Evolutionary conservation across 2,113 vertebrate species (phyloP).

Genomic region (Pluvianellus socialis): DNA sequence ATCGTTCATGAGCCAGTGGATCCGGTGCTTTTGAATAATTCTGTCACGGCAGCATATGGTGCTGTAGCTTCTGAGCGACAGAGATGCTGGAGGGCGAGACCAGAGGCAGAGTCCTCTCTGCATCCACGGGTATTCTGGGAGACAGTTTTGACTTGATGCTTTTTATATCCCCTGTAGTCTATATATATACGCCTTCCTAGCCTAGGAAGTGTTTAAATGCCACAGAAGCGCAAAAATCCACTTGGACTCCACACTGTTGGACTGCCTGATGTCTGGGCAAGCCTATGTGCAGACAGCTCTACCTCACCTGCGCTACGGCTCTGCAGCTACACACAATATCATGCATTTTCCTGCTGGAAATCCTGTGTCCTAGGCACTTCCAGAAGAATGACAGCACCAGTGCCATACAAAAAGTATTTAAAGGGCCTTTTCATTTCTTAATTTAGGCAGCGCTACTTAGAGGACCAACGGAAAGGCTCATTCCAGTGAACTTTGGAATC

Average conservation of each 20-base stretch:
- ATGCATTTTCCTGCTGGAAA: rapidly evolving
- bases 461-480: background rate
- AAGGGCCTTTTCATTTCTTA: background rate
- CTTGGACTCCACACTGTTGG: background rate
- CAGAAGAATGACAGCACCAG: background rate
- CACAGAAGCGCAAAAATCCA: background rate
- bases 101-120: background rate
- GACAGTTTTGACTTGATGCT: background rate
- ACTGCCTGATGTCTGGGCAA: rapidly evolving
- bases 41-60: rapidly evolving
- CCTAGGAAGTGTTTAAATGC: background rate
- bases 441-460: background rate
- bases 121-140: background rate
- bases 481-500: background rate
- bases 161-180: background rate
- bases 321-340: rapidly evolving
- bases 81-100: background rate
- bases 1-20: background rate
- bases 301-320: background rate
- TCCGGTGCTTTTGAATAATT: background rate
- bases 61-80: background rate
- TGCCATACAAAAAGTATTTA: background rate
- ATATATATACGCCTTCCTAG: background rate
- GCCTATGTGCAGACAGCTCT: background rate
- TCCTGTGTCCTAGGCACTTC: background rate